These are phyloP conservation scores for Athalia rosae DNA, from an alignment of 2,888 invertebrate species.

Conservation along the genomic window DNA sequence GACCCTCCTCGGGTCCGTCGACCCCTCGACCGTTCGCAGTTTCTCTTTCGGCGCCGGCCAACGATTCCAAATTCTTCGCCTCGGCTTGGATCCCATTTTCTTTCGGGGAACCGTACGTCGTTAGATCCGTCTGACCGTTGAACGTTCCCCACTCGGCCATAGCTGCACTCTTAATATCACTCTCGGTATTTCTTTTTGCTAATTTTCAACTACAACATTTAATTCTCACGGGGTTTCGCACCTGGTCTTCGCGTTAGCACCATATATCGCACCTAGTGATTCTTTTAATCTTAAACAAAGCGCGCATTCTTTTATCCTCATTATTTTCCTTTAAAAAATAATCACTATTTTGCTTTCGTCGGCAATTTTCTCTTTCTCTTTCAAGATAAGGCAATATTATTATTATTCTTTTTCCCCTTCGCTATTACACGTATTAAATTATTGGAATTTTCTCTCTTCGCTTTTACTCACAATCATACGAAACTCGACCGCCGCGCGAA, in stretches of 20 bases:
- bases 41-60: neutral
- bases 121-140: slow-evolving; percentile 57
- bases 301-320: neutral
- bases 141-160: slow-evolving; percentile 70
- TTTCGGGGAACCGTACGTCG: neutral
- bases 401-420: neutral
- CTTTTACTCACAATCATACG: neutral
- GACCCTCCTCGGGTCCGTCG: neutral
- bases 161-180: slow-evolving; percentile 9
- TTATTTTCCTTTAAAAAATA: neutral
- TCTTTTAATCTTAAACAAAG: neutral
- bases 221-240: neutral
- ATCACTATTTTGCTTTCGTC: neutral
- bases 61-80: neutral
- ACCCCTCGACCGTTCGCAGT: neutral
- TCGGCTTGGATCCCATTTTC: slow-evolving; percentile 2
- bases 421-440: neutral
- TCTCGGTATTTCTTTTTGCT: neutral
- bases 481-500: neutral
- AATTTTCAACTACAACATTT: neutral
- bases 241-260: neutral
- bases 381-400: slow-evolving; percentile 31
- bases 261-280: neutral
- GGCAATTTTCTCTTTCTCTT: slow-evolving; percentile 17
- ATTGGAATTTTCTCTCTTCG: too few species aligned